Base-by-base conservation (phyloP, 2,797 vertebrate genomes). In the Gymnodraco acuticeps region DNA sequence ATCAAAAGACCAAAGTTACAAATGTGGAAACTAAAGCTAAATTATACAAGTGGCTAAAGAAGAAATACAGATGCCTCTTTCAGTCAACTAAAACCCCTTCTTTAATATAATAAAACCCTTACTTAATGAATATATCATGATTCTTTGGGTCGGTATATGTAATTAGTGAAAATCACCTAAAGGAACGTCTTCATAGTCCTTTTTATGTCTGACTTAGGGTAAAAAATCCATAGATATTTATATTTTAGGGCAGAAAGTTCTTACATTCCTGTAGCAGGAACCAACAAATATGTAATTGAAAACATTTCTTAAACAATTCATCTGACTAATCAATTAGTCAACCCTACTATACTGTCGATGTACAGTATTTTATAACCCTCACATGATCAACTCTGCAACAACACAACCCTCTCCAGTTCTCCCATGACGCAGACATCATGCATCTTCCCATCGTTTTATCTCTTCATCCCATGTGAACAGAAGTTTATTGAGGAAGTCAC, bases 311-410 rank as follows among this genome's bases (percentile, higher is more conserved):
- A 12, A 43, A 17, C 3, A 17, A 33, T 48, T 42, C 41, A 48
- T 50, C 13, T 16, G 14, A 54, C 59, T 10, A 17, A 64, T 60
- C 1, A 11, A 47, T 66, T 15, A 4, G 17, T 63, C 2, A 0
- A 17, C 23, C 23, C 23, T 3, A 27, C 63, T 55, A 16, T 27
- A 16, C 33, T 15, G 45, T 62, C 17, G 38, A 3, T 51, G 33
- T 17, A 17, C n/a, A 27, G 50, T 11, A 17, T 62, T 38, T 5
- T 56, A 16, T 38, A 42, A 41, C 9, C 7, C 15, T 73, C 60
- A 54, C 59, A 69, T 55, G 53, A 77, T 64, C 17, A 12, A 38
- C 31, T 27, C 17, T 10, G 14, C 47, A 45, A 8, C 46, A 43
- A 8, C 48, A 55, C 48, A 45, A 19, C 50, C 41, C n/a, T 48